phyloP scores from a whole-genome alignment of 53 echinoderm and acorn worm genomes.

The Temnopleurus reevesii region DNA sequence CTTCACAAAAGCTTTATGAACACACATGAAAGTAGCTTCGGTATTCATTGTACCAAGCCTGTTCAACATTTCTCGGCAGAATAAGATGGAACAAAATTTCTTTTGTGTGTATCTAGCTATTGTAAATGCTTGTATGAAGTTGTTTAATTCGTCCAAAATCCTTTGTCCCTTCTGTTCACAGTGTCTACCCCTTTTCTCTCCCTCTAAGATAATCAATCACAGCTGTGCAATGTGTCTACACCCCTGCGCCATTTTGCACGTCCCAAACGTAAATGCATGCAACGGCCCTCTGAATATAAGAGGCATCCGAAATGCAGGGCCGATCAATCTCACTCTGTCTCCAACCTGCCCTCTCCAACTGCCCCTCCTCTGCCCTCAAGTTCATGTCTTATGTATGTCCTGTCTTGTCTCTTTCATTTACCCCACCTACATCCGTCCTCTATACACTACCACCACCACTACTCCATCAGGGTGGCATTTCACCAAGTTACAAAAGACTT shows the following conservation, averaged over 20 bases:
- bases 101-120: not conserved
- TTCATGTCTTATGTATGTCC: not conserved
- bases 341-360: constrained; percentile 10
- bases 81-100: no score
- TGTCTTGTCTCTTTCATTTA: no score
- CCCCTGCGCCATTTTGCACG: not conserved
- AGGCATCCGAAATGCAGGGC: not conserved
- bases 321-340: constrained; percentile 20
- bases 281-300: not conserved
- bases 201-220: no score
- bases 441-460: no score
- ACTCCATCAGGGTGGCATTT: no score
- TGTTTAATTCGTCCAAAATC: no score
- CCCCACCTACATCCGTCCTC: not conserved
- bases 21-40: no score
- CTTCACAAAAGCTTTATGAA: no score
- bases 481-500: no score
- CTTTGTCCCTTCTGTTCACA: not conserved
- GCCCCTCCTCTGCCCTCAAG: not conserved
- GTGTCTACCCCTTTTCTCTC: not conserved
- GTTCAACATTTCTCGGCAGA: no score
- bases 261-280: constrained; percentile 29
- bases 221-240: not conserved
- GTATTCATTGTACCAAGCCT: no score
- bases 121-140: no score